phyloP scores from a whole-genome alignment of 2,888 invertebrate genomes.

The Lordiphosa andalusiaca region DNA sequence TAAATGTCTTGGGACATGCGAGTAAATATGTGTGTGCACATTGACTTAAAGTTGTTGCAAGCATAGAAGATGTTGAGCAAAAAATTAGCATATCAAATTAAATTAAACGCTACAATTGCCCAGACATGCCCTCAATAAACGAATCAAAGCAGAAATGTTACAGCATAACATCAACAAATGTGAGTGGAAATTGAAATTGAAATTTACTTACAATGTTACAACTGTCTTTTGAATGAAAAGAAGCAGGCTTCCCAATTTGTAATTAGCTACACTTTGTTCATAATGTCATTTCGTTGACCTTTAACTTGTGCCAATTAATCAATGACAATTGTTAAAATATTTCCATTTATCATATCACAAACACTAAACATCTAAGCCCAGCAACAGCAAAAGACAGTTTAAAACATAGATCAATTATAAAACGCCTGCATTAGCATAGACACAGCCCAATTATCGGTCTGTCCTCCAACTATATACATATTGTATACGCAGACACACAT shows the following conservation, averaged over 20 bases:
- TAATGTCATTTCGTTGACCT: constrained; percentile 7
- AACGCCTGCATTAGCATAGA: constrained; percentile 30
- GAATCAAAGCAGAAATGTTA: constrained; percentile 54
- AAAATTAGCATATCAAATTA: constrained; percentile 69
- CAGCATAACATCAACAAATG: constrained; percentile 16
- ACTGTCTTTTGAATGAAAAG: no score
- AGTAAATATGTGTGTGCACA: constrained; percentile 2
- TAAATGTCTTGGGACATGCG: constrained; percentile 5
- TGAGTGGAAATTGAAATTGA: no score
- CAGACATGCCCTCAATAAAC: constrained; percentile 58
- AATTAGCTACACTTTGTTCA: constrained; percentile 18
- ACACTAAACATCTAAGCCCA: no score
- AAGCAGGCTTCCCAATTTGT: no score
- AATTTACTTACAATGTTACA: no score
- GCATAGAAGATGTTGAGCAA: constrained; percentile 33
- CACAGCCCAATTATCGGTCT: constrained; percentile 17
- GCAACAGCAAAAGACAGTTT: no score
- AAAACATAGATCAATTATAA: background rate
- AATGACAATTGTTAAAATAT: no score
- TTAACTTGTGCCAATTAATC: no score
- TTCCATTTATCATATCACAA: no score
- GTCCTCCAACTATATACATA: no score
- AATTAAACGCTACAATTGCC: constrained; percentile 62
- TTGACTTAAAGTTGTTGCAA: constrained; percentile 1
- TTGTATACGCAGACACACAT: background rate